A percentile compares a stretch with the other conserved stretches of the same genome.
Evolutionary conservation across 1,140 invertebrate species (phyloP).

Genomic region (Zaprionus lachaisei): DNA sequence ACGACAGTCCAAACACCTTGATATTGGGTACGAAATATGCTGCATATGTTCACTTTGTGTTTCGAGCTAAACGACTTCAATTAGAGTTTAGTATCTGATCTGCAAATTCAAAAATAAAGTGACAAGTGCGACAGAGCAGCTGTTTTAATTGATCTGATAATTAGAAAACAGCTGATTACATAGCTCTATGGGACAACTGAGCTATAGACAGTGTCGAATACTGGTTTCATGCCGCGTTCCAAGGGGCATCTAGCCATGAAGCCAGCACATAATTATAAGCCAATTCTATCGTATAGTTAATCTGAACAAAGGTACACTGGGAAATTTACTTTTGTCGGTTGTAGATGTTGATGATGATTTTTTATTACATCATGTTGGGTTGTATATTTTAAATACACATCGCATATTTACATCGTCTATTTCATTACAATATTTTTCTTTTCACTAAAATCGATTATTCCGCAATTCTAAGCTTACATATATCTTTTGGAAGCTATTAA

Average conservation of each 20-base stretch:
- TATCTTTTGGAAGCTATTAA: neutral
- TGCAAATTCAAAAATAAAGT: neutral
- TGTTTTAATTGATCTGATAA: neutral
- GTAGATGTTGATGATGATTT: too few relatives aligned
- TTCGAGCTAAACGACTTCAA: neutral
- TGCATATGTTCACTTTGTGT: neutral
- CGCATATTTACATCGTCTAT: neutral
- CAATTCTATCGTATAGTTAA: neutral
- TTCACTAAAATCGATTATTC: neutral
- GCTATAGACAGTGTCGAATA: neutral
- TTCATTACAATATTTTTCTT: neutral
- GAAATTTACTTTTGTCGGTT: too few relatives aligned
- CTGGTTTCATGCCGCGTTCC: neutral
- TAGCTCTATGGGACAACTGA: neutral
- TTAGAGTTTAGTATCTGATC: neutral
- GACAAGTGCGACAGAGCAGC: neutral
- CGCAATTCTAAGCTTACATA: neutral
- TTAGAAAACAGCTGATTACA: conserved; percentile 4
- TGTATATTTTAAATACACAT: too few relatives aligned
- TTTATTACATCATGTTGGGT: too few relatives aligned
- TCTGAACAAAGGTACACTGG: neutral
- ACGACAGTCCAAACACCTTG: neutral
- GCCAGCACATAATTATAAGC: neutral
- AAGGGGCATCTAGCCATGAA: neutral
- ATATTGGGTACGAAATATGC: neutral